Conservation (phyloP, 2,797 vertebrate genomes). For the Malacoraja senta region DNA sequence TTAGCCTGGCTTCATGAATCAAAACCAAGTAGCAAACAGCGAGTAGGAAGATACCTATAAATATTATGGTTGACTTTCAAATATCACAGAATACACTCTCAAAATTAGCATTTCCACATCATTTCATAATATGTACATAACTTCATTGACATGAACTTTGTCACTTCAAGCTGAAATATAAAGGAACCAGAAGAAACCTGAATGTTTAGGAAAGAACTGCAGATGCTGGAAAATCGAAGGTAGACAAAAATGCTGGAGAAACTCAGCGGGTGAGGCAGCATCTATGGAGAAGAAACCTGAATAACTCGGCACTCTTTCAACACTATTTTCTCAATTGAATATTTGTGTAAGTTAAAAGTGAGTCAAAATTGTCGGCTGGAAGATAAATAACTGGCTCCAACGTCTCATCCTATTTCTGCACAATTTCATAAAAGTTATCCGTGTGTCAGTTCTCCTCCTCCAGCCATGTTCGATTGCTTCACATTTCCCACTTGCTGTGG, state of each 20-base stretch:
- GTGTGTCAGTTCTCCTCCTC: neutral
- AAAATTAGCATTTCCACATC: neutral
- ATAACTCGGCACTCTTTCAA: neutral
- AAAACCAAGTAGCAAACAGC: neutral
- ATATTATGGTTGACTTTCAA: neutral
- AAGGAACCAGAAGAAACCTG: neutral
- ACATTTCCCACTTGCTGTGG: neutral
- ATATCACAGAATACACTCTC: neutral
- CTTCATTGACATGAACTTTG: neutral
- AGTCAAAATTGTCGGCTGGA: neutral
- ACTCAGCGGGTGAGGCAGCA: too few relatives aligned
- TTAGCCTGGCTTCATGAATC: neutral
- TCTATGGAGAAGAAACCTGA: too few relatives aligned
- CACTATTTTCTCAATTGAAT: neutral
- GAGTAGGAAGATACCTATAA: neutral
- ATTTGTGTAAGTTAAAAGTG: neutral
- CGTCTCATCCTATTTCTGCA: neutral
- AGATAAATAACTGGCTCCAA: neutral
- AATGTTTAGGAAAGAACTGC: neutral
- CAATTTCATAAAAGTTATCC: neutral
- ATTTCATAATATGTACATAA: neutral
- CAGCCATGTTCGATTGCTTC: neutral
- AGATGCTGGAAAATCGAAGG: too few relatives aligned
- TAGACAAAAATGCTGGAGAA: too few relatives aligned
- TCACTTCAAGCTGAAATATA: neutral